phyloP scores from a whole-genome alignment of 2,797 vertebrate genomes.

The Chloroceryle inda region DNA sequence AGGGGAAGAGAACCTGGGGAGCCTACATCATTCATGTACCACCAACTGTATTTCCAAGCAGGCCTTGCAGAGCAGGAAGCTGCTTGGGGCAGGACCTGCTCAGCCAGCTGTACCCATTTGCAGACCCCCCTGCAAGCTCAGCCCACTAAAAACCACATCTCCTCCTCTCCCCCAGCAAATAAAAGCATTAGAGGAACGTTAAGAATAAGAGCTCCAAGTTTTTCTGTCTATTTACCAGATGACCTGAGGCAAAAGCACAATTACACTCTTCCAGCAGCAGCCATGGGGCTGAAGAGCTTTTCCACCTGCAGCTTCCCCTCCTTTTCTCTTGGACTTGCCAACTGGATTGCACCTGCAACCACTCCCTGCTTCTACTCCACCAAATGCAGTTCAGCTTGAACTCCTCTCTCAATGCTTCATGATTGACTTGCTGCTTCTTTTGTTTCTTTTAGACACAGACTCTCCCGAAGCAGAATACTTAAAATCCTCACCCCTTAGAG shows the following conservation, averaged over 20 bases:
- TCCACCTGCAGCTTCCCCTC: not conserved
- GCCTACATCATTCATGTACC: accelerated
- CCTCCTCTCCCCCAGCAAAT: not conserved
- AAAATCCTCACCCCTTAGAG: not conserved
- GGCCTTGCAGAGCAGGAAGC: not conserved
- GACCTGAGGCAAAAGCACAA: not conserved
- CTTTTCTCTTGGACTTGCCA: not conserved
- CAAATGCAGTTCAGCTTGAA: not conserved
- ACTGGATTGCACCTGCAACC: not conserved
- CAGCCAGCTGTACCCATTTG: not conserved
- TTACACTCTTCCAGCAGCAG: not conserved
- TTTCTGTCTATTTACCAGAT: not conserved
- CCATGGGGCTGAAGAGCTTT: not conserved
- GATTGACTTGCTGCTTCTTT: not conserved
- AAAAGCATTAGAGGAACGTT: not conserved
- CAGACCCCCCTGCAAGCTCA: not conserved
- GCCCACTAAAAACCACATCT: not conserved
- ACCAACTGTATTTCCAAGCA: not conserved
- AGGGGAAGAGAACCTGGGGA: not conserved
- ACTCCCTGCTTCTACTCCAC: not conserved
- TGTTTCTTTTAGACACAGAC: not conserved
- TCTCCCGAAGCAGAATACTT: not conserved
- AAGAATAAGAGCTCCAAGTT: not conserved
- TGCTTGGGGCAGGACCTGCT: not conserved
- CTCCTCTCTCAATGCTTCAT: not conserved